Base-by-base conservation (phyloP, 2,113 vertebrate genomes). In the Oryzias celebensis region DNA sequence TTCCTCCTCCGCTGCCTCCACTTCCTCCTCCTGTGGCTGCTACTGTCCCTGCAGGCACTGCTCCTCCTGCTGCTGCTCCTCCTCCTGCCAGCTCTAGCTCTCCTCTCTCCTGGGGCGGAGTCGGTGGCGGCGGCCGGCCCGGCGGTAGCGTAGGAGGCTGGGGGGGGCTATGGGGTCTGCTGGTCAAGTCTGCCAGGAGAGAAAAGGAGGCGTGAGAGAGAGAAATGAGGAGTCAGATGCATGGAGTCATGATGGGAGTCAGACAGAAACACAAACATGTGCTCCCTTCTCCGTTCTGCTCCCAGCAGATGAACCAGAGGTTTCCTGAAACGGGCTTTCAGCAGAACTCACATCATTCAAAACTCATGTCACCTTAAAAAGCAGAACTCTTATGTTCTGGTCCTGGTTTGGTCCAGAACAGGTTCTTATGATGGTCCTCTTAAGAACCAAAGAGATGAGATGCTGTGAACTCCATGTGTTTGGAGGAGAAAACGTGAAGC, bases 81-180 rank as follows among this genome's bases (percentile, higher is more conserved):
- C 8, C 78, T 23, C 22, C 79, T 26, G 24, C 77, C 16, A 1
- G 52, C 71, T 91, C 91, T 0, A 62, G 12, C 44, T 90, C 88
- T 22, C 50, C 84, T 68, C 87, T 61, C 63, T 91, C 91, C 69
- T 87, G 89, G 1, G 92, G 91, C 0, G 90, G 88, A 47, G 88
- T 90, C 0, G 91, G 91, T 3, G 90, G 91, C 0, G 89, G 89
- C 0, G 92, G 90, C 1, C 90, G 89, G 24, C 90, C 88, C 0
- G 90, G 90, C 0, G 91, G 91, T 50, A 91, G 74, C 0, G 90
- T 90, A 15, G 91, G 91, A 7, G 88, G 89, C 62, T 88, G 90
- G 6, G 91, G 91, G 15, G 90, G 88, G 65, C 92, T 93, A 92
- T 86, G 91, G 90, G 91, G 91, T 92, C 91, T 89, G 89, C 85